phyloP scores from a whole-genome alignment of 1,140 invertebrate species.

The Papilio glaucus region DNA sequence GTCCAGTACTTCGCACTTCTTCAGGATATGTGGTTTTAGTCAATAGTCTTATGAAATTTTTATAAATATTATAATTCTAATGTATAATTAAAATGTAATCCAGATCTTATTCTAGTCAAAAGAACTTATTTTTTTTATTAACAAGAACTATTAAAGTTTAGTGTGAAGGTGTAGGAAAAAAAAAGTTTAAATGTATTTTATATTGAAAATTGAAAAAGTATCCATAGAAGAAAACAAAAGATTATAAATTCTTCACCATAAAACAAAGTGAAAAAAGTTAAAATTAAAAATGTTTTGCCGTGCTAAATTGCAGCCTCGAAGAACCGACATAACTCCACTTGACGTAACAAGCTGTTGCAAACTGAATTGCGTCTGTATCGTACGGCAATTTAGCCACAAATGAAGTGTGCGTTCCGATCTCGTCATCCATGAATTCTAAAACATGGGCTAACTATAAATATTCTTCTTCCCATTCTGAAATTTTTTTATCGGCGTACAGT shows the following conservation, averaged over 20 bases:
- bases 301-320: constrained; percentile 24
- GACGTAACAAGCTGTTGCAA: constrained; percentile 34
- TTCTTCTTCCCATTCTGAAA: not conserved
- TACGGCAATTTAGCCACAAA: constrained; percentile 27
- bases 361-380: constrained; percentile 27
- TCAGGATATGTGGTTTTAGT: too few relatives aligned
- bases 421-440: not conserved
- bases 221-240: not conserved
- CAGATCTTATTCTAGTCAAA: too few relatives aligned
- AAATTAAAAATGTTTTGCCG: constrained; percentile 31
- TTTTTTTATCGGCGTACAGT: too few relatives aligned
- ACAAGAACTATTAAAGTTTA: too few relatives aligned
- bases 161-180: too few relatives aligned
- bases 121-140: too few relatives aligned
- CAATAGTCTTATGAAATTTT: too few relatives aligned
- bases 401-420: constrained; percentile 33
- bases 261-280: constrained; percentile 31
- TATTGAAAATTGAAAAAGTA: too few relatives aligned
- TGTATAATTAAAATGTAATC: too few relatives aligned
- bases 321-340: constrained; percentile 29
- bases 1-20: too few relatives aligned
- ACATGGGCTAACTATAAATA: not conserved
- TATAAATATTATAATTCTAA: too few relatives aligned
- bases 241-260: not conserved
- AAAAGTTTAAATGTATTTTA: too few relatives aligned